Conservation (phyloP, 2,888 invertebrate species). For the Synanthedon myopaeformis region DNA sequence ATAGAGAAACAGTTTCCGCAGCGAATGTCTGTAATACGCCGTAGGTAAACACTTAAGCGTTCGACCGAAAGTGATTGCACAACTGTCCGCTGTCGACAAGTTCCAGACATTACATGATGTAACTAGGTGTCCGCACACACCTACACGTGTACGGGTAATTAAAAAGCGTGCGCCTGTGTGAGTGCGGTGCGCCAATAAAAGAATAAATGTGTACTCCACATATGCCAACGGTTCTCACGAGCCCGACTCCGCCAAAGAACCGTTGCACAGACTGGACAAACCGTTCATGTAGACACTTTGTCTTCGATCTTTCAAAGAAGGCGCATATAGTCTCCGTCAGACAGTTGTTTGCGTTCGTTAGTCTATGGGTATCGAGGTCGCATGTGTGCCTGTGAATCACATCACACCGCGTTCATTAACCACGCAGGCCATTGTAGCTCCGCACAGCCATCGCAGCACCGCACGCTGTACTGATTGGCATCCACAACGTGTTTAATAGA, state of each 20-base stretch:
- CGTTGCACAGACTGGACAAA: slow-evolving; percentile 5
- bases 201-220: slow-evolving; percentile 47
- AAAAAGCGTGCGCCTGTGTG: slow-evolving; percentile 32
- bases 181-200: slow-evolving; percentile 43
- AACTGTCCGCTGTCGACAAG: not conserved
- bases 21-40: no score
- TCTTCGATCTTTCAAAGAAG: no score
- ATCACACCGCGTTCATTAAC: slow-evolving; percentile 35
- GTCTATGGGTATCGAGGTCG: slow-evolving; percentile 40
- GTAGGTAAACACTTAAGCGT: not conserved
- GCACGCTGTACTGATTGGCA: no score
- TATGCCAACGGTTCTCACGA: slow-evolving; percentile 52
- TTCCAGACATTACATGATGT: not conserved
- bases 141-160: slow-evolving; percentile 20
- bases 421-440: slow-evolving; percentile 3
- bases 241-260: slow-evolving; percentile 9
- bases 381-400: slow-evolving; percentile 60
- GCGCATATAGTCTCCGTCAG: no score
- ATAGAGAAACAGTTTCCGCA: no score
- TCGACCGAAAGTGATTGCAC: not conserved
- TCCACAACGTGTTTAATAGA: not conserved
- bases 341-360: not conserved
- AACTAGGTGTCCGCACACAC: not conserved
- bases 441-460: not conserved
- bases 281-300: not conserved